Percentiles rank a stretch among this genome's conserved stretches.
These are phyloP conservation scores for Cirrhinus mrigala DNA, from an alignment of 2,797 vertebrate genomes.

Conservation along the genomic window DNA sequence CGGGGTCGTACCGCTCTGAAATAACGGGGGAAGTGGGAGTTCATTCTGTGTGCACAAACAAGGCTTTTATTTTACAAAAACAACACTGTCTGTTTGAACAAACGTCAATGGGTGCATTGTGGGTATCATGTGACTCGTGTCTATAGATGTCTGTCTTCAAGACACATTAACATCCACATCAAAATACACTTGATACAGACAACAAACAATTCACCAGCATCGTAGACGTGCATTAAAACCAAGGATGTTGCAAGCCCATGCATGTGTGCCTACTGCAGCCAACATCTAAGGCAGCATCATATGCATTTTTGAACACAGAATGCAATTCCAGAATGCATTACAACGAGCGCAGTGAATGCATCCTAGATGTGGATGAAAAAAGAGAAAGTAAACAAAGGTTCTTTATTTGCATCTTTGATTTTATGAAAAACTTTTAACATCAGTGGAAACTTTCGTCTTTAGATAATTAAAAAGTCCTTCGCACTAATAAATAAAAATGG, in stretches of 20 bases:
- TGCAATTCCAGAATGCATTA: background rate
- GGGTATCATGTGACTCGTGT: slow-evolving; percentile 62
- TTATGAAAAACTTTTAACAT: background rate
- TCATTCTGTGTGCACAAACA: slow-evolving; percentile 55
- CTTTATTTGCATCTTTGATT: background rate
- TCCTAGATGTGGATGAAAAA: background rate
- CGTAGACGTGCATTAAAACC: background rate
- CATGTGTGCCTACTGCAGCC: background rate
- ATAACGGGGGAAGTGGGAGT: slow-evolving; percentile 26
- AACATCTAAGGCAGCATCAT: background rate
- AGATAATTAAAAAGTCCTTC: background rate
- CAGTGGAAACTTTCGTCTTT: background rate
- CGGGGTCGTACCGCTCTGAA: slow-evolving; percentile 42
- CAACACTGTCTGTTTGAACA: slow-evolving; percentile 55
- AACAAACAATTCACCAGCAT: background rate
- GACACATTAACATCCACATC: slow-evolving; percentile 20
- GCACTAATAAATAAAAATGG: background rate
- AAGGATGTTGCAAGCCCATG: background rate
- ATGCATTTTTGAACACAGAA: background rate
- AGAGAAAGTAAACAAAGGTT: background rate
- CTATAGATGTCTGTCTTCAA: background rate
- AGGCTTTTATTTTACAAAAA: slow-evolving; percentile 62
- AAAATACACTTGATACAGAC: background rate
- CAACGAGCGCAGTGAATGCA: background rate
- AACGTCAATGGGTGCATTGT: slow-evolving; percentile 65